phyloP scores from a whole-genome alignment of 2,888 invertebrate species.

The Pantelozetes paolii region DNA sequence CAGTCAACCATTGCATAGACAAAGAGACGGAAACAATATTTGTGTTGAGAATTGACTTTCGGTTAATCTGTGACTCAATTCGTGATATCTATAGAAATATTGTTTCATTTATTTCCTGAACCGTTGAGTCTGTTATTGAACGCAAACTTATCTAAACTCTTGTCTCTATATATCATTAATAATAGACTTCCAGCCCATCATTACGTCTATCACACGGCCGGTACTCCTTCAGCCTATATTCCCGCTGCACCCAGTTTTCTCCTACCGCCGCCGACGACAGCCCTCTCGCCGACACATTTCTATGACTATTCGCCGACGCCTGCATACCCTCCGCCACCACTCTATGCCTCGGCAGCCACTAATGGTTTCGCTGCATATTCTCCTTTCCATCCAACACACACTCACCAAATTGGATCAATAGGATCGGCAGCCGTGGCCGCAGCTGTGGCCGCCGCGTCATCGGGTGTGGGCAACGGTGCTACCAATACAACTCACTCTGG shows the following conservation, averaged over 20 bases:
- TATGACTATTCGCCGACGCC: slow-evolving; percentile 46
- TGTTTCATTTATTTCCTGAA: background rate
- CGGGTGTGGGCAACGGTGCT: background rate
- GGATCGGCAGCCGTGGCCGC: slow-evolving; percentile 28
- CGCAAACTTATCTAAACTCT: background rate
- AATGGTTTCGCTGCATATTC: slow-evolving; percentile 54
- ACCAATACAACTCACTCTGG: background rate
- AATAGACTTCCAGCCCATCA: slow-evolving; percentile 33
- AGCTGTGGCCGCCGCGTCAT: slow-evolving; percentile 11
- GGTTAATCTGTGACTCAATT: background rate
- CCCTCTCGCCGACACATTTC: slow-evolving; percentile 55
- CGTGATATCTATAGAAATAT: background rate
- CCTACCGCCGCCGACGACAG: slow-evolving; percentile 63
- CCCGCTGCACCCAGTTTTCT: slow-evolving; percentile 60
- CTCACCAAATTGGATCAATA: slow-evolving; percentile 7
- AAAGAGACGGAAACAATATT: too few species aligned
- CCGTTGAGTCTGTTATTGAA: slow-evolving; percentile 15
- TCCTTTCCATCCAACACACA: slow-evolving; percentile 44
- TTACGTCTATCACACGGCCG: slow-evolving; percentile 56
- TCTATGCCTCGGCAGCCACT: slow-evolving; percentile 60
- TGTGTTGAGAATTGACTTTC: too few species aligned
- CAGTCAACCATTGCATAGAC: too few species aligned
- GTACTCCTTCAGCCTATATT: slow-evolving; percentile 42
- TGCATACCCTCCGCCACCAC: slow-evolving; percentile 38
- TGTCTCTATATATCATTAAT: background rate